Percentiles rank a stretch among this genome's conserved stretches.
These are phyloP conservation scores for Rhegmatorhina hoffmannsi DNA, from an alignment of 2,113 vertebrate species.

Conservation along the genomic window DNA sequence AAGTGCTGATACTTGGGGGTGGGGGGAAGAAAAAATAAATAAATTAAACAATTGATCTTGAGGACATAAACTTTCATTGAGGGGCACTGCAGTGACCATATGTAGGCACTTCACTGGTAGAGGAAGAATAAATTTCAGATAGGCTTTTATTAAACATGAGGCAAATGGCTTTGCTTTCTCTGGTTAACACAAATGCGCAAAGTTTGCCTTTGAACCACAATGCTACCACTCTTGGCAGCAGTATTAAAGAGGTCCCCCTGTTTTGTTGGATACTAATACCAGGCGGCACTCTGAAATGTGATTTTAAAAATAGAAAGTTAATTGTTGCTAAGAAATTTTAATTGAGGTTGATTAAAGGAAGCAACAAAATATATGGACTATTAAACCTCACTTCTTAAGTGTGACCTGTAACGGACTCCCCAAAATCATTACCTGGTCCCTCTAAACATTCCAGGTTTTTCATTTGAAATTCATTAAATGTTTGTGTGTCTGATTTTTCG, in stretches of 20 bases:
- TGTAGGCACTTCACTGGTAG: conserved; percentile 25
- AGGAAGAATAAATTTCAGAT: conserved; percentile 59
- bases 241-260: conserved; percentile 24
- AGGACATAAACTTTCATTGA: conserved; percentile 24
- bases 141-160: conserved; percentile 49
- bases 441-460: conserved; percentile 55
- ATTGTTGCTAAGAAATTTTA: conserved; percentile 62
- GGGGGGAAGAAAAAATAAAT: background rate
- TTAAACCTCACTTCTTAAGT: conserved; percentile 63
- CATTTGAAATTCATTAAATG: conserved; percentile 73
- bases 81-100: conserved; percentile 16
- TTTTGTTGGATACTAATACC: conserved; percentile 36
- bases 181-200: background rate
- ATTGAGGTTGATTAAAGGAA: conserved; percentile 68
- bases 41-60: conserved; percentile 5
- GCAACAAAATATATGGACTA: conserved; percentile 55
- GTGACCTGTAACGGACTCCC: conserved; percentile 24
- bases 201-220: conserved; percentile 50
- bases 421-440: background rate
- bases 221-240: conserved; percentile 31
- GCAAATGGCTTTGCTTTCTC: conserved; percentile 26
- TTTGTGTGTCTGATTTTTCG: conserved; percentile 76
- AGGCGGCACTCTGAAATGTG: conserved; percentile 11
- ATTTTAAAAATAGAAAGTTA: conserved; percentile 68
- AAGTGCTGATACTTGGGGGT: background rate